Conservation (phyloP, 1,140 invertebrate genomes). For the Cyphomyrmex costatus region DNA sequence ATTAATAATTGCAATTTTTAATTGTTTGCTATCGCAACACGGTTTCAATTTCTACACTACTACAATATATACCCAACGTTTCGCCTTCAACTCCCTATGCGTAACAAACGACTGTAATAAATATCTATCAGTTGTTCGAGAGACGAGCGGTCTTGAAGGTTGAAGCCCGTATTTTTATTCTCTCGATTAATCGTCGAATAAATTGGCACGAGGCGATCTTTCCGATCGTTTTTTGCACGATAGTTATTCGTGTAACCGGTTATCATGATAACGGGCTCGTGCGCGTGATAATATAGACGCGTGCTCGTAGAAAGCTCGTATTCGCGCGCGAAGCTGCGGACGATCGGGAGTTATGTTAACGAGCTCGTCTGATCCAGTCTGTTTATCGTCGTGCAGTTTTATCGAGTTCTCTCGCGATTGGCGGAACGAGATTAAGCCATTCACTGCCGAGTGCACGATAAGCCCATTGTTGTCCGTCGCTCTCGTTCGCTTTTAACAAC, state of each 20-base stretch:
- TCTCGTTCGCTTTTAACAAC: conserved; percentile 70
- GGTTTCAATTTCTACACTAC: background rate
- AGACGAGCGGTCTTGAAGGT: background rate
- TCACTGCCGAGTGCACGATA: conserved; percentile 65
- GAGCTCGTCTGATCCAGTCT: conserved; percentile 73
- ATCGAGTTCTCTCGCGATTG: conserved; percentile 67
- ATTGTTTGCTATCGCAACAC: background rate
- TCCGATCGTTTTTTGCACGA: conserved; percentile 24
- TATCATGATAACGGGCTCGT: conserved; percentile 44
- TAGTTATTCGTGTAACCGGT: background rate
- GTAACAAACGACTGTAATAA: background rate
- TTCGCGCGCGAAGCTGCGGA: conserved; percentile 56
- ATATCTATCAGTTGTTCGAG: background rate
- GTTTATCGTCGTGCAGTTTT: conserved; percentile 72
- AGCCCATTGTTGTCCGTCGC: conserved; percentile 73
- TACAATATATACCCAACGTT: background rate
- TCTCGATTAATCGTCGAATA: background rate
- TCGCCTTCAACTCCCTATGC: background rate
- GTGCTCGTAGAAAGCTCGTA: conserved; percentile 7
- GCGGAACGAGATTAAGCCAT: conserved; percentile 74
- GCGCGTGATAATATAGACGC: background rate
- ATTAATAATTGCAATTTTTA: background rate
- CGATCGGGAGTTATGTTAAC: conserved; percentile 76
- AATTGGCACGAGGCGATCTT: conserved; percentile 1
- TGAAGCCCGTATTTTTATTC: background rate